A percentile compares a stretch with the other conserved stretches of the same genome.
Conservation (phyloP, 2,888 invertebrate genomes). For the Monopis laevigella region DNA sequence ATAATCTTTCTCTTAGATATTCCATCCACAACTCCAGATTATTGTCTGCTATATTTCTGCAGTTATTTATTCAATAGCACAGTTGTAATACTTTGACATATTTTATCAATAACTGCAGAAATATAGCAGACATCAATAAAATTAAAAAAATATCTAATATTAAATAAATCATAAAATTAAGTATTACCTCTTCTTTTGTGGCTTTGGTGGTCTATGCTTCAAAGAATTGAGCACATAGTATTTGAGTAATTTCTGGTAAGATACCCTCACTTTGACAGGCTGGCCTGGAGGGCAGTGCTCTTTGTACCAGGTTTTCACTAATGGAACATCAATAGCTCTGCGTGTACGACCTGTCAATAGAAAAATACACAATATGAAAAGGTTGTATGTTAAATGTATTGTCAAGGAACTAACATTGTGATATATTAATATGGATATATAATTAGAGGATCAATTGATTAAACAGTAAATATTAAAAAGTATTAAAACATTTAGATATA, state of each 20-base stretch:
- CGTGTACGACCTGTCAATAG: conserved; percentile 77
- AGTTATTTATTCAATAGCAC: too few species aligned
- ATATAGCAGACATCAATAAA: too few species aligned
- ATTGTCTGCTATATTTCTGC: too few species aligned
- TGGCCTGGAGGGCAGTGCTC: conserved; percentile 95
- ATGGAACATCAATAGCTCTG: conserved; percentile 95
- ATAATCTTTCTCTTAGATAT: not conserved
- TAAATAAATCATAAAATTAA: not conserved
- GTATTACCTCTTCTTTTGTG: conserved; percentile 94
- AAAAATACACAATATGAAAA: too few species aligned
- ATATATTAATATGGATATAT: too few species aligned
- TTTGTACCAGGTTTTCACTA: conserved; percentile 98
- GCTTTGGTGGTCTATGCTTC: conserved; percentile 97
- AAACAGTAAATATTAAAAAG: not conserved
- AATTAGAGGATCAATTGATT: too few species aligned
- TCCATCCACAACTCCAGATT: too few species aligned
- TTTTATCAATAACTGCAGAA: too few species aligned
- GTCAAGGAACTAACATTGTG: too few species aligned
- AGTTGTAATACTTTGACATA: too few species aligned
- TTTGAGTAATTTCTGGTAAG: conserved; percentile 98
- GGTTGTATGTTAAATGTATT: too few species aligned
- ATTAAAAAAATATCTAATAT: not conserved
- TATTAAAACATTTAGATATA: not conserved
- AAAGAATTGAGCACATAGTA: conserved; percentile 98
- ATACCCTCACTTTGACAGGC: conserved; percentile 98